Evolutionary conservation across 1,140 invertebrate species (phyloP).

Genomic region (Drosophila kurseongensis): DNA sequence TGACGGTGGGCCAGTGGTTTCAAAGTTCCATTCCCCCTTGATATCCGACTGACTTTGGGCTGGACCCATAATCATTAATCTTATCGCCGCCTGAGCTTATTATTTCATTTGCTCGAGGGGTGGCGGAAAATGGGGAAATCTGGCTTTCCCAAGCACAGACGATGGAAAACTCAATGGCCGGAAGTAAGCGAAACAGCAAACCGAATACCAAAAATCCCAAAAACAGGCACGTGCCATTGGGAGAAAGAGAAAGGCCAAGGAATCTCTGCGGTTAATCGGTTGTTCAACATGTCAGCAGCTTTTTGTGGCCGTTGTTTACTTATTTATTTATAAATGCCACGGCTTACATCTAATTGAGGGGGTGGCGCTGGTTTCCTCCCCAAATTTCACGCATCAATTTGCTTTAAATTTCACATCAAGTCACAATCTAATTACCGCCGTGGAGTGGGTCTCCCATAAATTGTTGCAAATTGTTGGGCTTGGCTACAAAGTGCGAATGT

Average conservation of each 20-base stretch:
- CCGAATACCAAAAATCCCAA: slow-evolving; percentile 5
- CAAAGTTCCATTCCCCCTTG: neutral
- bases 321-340: slow-evolving; percentile 62
- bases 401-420: slow-evolving; percentile 46
- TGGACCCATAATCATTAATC: slow-evolving; percentile 83
- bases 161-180: slow-evolving; percentile 80
- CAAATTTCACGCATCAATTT: slow-evolving; percentile 63
- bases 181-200: slow-evolving; percentile 81
- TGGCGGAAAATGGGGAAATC: slow-evolving; percentile 7
- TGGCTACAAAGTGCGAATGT: slow-evolving; percentile 64
- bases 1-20: slow-evolving; percentile 24
- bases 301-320: slow-evolving; percentile 59
- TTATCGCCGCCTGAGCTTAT: slow-evolving; percentile 85
- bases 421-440: slow-evolving; percentile 49
- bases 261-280: slow-evolving; percentile 81
- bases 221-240: slow-evolving; percentile 66
- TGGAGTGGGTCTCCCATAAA: slow-evolving; percentile 35
- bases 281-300: slow-evolving; percentile 79
- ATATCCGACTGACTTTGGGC: slow-evolving; percentile 36
- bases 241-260: slow-evolving; percentile 6
- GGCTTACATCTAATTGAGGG: slow-evolving; percentile 28
- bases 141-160: slow-evolving; percentile 33
- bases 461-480: slow-evolving; percentile 64
- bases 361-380: neutral
- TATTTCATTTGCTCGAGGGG: slow-evolving; percentile 77